phyloP scores from a whole-genome alignment of 2,113 vertebrate genomes.

The Myotis davidii region DNA sequence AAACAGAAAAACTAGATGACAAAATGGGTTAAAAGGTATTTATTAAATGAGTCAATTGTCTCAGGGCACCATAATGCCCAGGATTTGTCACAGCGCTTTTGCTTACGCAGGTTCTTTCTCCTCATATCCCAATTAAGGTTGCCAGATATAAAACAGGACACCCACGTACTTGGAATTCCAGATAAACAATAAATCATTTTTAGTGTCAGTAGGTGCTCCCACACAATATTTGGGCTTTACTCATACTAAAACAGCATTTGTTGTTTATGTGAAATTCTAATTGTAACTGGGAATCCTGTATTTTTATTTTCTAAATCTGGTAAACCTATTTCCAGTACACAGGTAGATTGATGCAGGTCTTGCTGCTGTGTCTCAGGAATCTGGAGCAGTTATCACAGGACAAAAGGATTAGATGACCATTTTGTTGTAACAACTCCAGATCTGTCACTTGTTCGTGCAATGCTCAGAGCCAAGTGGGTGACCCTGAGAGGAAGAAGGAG shows the following conservation, averaged over 20 bases:
- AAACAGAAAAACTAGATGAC: background rate
- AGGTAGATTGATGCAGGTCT: background rate
- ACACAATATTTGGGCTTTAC: constrained; percentile 2
- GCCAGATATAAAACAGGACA: background rate
- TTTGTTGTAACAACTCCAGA: background rate
- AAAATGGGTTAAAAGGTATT: background rate
- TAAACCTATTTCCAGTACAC: background rate
- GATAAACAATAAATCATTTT: background rate
- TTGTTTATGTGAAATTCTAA: constrained; percentile 2
- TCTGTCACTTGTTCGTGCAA: background rate
- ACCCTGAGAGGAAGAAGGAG: background rate
- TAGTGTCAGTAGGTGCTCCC: background rate
- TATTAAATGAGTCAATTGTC: background rate
- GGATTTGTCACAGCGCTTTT: background rate
- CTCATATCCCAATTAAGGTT: background rate
- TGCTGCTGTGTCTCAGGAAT: background rate
- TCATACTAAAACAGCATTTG: background rate
- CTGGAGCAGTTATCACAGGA: background rate
- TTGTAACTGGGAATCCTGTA: background rate
- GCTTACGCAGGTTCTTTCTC: background rate
- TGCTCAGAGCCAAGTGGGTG: background rate
- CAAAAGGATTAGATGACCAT: background rate
- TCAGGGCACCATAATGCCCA: background rate
- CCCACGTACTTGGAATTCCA: background rate
- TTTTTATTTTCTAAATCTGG: background rate